Evolutionary conservation across 2,888 invertebrate species (phyloP), one percentile per base, ranked within the genome.

Genomic region (Aphodius sticticus): DNA sequence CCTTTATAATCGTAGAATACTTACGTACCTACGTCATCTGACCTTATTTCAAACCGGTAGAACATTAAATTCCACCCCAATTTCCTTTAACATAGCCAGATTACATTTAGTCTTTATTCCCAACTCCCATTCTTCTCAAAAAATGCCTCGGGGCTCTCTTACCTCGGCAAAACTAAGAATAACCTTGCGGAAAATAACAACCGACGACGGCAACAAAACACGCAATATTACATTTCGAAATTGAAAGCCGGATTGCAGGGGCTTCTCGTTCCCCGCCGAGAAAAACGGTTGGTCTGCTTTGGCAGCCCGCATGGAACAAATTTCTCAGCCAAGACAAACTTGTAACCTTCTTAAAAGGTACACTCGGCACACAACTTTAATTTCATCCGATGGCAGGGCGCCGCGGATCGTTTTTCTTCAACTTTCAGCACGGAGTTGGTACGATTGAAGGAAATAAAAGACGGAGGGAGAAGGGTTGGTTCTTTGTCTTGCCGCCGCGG

Each of bases 221-320:
- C 53, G 53, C 53, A 53, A 53, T 53, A 53, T 53, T 53, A 53
- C 53, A 53, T 53, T 53, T 53, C 53, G 53, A 53, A 53, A 53
- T 53, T 53, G 53, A 53, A 53, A 53, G 53, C 53, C 53, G 53
- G 53, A 26, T 26, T 26, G 26, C 26, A 26, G 26, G 26, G 26
- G 53, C 12, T 53, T 53, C 53, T 53, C 12, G 53, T 5, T 53
- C 53, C 53, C 9, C 53, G 4, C 53, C 53, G 53, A 12, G 53
- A 53, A 12, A 53, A 53, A 53, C 53, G 53, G 26, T 3, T 2
- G 26, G 26, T 26, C 26, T 53, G 53, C 53, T 26, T 3, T 1
- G 26, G 26, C 1, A 26, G 53, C 53, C 53, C 53, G 53, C 53
- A 53, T 53, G 53, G 53, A 53, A 53, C 9, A 12, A 53, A 53